Evolutionary conservation across 2,797 vertebrate species (phyloP), one percentile per base, ranked within the genome.

Genomic region (Petrocephalus schoutedeni): DNA sequence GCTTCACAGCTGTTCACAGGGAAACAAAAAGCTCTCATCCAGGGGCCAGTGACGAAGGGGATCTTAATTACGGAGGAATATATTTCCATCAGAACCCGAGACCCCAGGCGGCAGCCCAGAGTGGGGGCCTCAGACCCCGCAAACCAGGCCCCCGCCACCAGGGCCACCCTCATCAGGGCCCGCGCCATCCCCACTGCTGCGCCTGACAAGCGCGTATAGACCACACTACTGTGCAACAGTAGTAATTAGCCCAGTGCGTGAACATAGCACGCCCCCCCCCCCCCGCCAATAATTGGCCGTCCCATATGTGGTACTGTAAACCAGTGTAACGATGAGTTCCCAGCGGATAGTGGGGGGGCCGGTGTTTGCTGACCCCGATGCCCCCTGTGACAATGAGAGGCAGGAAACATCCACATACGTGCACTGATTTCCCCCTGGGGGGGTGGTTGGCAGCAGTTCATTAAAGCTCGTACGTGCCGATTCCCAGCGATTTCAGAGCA

Each of bases 231-330:
- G 91, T 89, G 90, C 89, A 91, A 93, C 93, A 88, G 93, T 94
- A 95, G 95, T 96, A 96, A 96, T 96, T 95, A 95, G 95, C 94
- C 95, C 93, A 92, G 92, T 92, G 92, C 93, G 93, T 94, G 92
- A 87, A 92, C 92, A 92, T 94, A 94, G 95, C 94, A 95, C 94
- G 93, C 95, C 92, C 93, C 94, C 92, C 93, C 93, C 91, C 87
- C 94, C 94, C 95, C 93, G 91, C 93, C 93, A 91, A 94, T 95
- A 95, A 96, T 95, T 95, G 94, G 94, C 93, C 92, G 93, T 36
- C 61, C 95, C 95, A 95, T 95, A 95, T 95, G 94, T 95, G 93
- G 93, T 94, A 95, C 94, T 90, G 94, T 94, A 91, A 92, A 93
- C 88, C 93, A 93, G 92, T 91, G 93, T 94, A 94, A 95, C 93